A percentile compares a stretch with the other conserved stretches of the same genome.
Conservation (phyloP, 1,140 invertebrate genomes). For the Anagrus nilaparvatae region DNA sequence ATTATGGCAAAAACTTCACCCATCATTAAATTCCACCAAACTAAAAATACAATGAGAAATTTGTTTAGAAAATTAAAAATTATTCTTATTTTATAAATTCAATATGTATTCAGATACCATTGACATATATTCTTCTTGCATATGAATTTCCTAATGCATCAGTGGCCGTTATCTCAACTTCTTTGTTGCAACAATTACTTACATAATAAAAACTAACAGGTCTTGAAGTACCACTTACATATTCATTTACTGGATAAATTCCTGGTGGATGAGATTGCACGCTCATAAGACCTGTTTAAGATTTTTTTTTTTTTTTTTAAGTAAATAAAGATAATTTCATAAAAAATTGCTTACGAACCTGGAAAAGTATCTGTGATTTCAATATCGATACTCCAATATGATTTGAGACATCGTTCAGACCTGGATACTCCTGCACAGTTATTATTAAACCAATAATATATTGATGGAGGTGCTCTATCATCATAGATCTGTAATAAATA, state of each 20-base stretch:
- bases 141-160: conserved; percentile 49
- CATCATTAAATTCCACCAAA: conserved; percentile 30
- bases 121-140: conserved; percentile 48
- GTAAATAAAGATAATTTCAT: too few species aligned
- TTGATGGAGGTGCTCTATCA: too few species aligned
- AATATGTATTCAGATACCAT: conserved; percentile 30
- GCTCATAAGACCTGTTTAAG: conserved; percentile 48
- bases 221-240: conserved; percentile 48
- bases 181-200: conserved; percentile 50
- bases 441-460: conserved; percentile 45
- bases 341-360: too few species aligned
- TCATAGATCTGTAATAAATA: too few species aligned
- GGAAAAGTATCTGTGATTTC: conserved; percentile 45
- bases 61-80: too few species aligned
- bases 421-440: conserved; percentile 40
- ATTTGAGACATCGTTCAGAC: conserved; percentile 40
- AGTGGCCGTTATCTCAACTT: conserved; percentile 45
- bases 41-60: conserved; percentile 24
- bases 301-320: too few species aligned
- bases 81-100: not conserved
- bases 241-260: conserved; percentile 36
- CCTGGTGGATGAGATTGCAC: conserved; percentile 43
- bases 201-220: conserved; percentile 48
- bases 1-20: conserved; percentile 42
- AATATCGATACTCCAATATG: conserved; percentile 51